Base-by-base conservation (phyloP, 2,113 vertebrate species). In the Silurus meridionalis region DNA sequence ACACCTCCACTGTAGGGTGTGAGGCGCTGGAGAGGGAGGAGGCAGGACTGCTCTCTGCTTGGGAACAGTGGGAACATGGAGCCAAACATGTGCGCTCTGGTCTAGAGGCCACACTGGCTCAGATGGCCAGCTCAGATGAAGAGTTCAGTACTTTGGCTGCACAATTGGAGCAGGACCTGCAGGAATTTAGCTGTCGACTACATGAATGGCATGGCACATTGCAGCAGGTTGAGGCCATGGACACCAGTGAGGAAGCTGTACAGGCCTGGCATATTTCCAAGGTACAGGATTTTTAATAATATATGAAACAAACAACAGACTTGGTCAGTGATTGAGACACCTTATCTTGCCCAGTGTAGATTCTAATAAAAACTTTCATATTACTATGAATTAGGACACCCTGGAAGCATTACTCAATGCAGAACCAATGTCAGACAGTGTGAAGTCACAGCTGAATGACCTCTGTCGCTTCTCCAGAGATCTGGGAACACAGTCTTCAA, bases 391-490 rank as follows among this genome's bases (percentile, higher is more conserved):
- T 67, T 89, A 99, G 98, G 97, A 98, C 80, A 96, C 93, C 3
- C 81, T 96, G 87, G 96, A 96, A 89, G 94, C 94, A 53, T 92
- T 99, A 17, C 89, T 93, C 17, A 96, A 98, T 91, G 95, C 95
- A 81, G 98, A 99, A 90, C 93, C 95, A 2, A 90, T 94, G 87
- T 97, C 93, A 50, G 98, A 99, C 25, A 94, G 94, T 57, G 92
- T 99, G 83, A 99, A 99, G 94, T 95, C 93, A 82, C 97, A 97
- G 83, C 92, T 99, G 50, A 98, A 99, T 83, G 97, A 98, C 77
- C 96, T 99, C 21, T 99, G 97, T 91, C 95, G 95, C 69, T 99
- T 98, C 94, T 97, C 98, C 90, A 96, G 93, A 93, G 98, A 99
- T 89, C 92, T 99, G 89, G 96, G 95, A 50, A 83, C 91, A 48